Conservation (phyloP, 2,888 invertebrate species). For the Caenorhabditis japonica region DNA sequence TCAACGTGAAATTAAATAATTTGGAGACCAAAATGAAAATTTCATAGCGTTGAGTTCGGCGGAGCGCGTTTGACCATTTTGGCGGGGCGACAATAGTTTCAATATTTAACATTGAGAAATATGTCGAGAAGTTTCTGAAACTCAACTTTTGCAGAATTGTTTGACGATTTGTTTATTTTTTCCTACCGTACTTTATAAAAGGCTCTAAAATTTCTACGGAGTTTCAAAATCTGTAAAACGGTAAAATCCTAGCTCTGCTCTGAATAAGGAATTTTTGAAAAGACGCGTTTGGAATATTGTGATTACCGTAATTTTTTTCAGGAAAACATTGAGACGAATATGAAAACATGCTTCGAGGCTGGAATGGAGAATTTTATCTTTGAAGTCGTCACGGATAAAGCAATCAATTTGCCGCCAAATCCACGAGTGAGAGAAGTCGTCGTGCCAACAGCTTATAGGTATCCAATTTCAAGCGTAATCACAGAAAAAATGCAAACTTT, state of each 20-base stretch:
- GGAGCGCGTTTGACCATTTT: no score
- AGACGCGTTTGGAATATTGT: constrained; percentile 22
- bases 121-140: no score
- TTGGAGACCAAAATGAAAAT: no score
- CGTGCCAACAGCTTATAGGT: constrained; percentile 82
- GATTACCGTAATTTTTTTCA: constrained; percentile 56
- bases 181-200: no score
- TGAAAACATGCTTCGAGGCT: constrained; percentile 82
- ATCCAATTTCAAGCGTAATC: not conserved
- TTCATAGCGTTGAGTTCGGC: no score
- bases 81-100: no score
- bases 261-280: constrained; percentile 24
- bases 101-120: no score
- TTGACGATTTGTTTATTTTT: no score
- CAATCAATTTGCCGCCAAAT: constrained; percentile 79
- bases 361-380: constrained; percentile 95
- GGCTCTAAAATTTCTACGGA: no score
- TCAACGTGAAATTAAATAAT: no score
- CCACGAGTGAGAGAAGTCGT: constrained; percentile 86
- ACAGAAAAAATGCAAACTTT: constrained; percentile 10
- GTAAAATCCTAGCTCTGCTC: constrained; percentile 8
- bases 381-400: constrained; percentile 88
- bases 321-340: constrained; percentile 73
- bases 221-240: no score
- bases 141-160: no score